Evolutionary conservation across 2,888 invertebrate genomes (phyloP).

Genomic region (Ceratothoa steindachneri): DNA sequence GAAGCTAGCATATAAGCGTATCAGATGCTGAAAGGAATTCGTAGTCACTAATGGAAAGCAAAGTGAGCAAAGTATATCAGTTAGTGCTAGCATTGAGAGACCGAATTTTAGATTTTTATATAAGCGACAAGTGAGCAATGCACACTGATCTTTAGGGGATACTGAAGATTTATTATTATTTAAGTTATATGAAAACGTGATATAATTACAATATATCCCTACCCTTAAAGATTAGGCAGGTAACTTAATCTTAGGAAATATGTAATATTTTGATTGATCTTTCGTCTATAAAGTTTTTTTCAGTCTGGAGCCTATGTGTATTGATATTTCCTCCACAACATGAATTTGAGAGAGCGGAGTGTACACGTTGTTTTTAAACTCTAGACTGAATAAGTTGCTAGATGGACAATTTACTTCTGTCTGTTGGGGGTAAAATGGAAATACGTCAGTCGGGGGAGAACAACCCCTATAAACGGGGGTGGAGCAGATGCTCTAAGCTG

Average conservation of each 20-base stretch:
- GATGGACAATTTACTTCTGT: constrained; percentile 40
- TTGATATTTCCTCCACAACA: not conserved
- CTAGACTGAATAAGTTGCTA: constrained; percentile 26
- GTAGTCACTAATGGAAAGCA: not conserved
- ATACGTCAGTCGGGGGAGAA: constrained; percentile 30
- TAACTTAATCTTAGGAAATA: not conserved
- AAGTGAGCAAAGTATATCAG: not conserved
- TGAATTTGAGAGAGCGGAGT: not conserved
- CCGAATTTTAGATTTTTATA: constrained; percentile 12
- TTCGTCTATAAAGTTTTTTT: no score
- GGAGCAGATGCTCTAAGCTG: not conserved
- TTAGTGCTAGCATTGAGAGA: not conserved
- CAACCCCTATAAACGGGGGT: not conserved
- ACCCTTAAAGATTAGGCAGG: constrained; percentile 9
- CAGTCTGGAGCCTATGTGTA: constrained; percentile 10
- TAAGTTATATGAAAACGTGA: not conserved
- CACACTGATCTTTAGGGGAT: not conserved
- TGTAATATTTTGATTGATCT: no score
- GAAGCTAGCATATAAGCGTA: constrained; percentile 29
- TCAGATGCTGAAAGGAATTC: not conserved
- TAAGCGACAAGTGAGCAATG: constrained; percentile 11
- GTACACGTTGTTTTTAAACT: constrained; percentile 27
- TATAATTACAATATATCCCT: not conserved
- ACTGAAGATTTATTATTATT: not conserved
- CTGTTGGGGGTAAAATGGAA: constrained; percentile 36